Conservation (phyloP, 1,140 invertebrate species). For the Diabrotica virgifera region DNA sequence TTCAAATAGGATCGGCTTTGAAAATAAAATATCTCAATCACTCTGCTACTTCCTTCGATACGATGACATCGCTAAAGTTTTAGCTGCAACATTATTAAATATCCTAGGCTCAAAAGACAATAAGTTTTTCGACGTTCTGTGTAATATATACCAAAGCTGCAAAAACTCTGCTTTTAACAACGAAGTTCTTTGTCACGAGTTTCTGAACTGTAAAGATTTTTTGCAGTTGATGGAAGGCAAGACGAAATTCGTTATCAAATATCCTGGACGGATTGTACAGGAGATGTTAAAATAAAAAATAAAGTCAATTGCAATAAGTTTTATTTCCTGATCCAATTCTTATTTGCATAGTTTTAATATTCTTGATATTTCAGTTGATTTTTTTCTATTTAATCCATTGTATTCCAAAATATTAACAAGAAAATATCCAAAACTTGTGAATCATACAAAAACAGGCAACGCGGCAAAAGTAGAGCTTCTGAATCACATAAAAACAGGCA, state of each 20-base stretch:
- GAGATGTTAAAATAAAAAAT: background rate
- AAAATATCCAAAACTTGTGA: too few species aligned
- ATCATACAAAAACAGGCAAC: too few species aligned
- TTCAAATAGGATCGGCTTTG: constrained; percentile 7
- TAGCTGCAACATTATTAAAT: constrained; percentile 30
- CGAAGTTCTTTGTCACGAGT: constrained; percentile 36
- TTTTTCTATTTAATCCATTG: too few species aligned
- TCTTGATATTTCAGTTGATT: too few species aligned
- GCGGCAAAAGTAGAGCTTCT: too few species aligned
- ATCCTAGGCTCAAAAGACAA: constrained; percentile 30
- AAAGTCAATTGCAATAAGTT: background rate
- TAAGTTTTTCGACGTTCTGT: constrained; percentile 33
- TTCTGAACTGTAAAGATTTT: constrained; percentile 34
- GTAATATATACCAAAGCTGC: constrained; percentile 28
- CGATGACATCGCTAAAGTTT: constrained; percentile 33
- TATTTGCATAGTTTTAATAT: too few species aligned
- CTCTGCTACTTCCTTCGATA: constrained; percentile 34
- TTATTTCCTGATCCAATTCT: too few species aligned
- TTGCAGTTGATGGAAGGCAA: constrained; percentile 27
- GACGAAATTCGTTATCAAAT: constrained; percentile 30
- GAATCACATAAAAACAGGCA: too few species aligned
- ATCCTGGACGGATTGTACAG: constrained; percentile 15
- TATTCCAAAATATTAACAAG: too few species aligned
- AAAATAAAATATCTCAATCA: constrained; percentile 9
- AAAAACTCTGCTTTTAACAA: constrained; percentile 32